Evolutionary conservation across 2,797 vertebrate genomes (phyloP), one percentile per base, ranked within the genome.

Genomic region (Agapornis canus): DNA sequence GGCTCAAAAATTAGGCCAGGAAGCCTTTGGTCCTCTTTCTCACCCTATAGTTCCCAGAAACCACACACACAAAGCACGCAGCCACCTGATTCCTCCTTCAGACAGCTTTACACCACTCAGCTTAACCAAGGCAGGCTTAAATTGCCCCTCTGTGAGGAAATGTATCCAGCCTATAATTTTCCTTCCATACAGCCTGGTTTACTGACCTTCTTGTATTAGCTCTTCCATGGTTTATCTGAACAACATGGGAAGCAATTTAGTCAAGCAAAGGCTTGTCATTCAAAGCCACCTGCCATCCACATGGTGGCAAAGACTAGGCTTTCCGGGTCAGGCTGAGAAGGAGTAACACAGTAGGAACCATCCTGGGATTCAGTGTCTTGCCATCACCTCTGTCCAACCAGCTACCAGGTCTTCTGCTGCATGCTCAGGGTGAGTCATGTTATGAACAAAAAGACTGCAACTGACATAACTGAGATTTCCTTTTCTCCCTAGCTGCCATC

Each of bases 261-360:
- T 60, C 2, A 2, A 32, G 7, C 11, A 1, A 90, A 78, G 47
- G 57, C 25, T 59, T 89, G 70, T 52, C 22, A 23, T 60, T 77
- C 64, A 63, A 32, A 92, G 54, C 25, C 72, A 82, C 1, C 1
- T 47, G 56, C 29, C 68, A 45, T 52, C 19, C 68, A 54, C 6
- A 8, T 2, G 0, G 10, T 16, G 65, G 32, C n/a, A 69, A 92
- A 86, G 37, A 35, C 52, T 22, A 43, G 32, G 26, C 39, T 72
- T 3, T 1, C n/a, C 18, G 27, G 35, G n/a, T 49, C 6, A 3
- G 63, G 35, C 60, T 66, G 52, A 70, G 45, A 82, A n/a, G 75
- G 31, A 82, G 42, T 10, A 79, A 72, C 0, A 0, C 7, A 2
- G 8, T 6, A 21, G 29, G 25, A 32, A 63, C 11, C 1, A 2